phyloP scores from a whole-genome alignment of 2,113 vertebrate species.

The Oncorhynchus masou region DNA sequence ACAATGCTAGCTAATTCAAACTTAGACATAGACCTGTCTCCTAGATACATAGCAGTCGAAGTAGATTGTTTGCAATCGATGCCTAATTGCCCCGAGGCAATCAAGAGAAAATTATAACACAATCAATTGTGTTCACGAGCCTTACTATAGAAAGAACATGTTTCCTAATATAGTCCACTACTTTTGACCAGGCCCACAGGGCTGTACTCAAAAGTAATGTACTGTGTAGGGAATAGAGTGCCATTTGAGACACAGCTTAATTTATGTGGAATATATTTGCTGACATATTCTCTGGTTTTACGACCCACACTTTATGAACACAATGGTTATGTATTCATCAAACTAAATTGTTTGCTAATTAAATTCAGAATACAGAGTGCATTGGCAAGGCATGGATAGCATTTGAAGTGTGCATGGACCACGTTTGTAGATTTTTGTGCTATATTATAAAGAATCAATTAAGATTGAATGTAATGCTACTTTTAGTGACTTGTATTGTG shows the following conservation, averaged over 20 bases:
- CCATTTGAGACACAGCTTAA: too few species aligned
- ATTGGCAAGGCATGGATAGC: neutral
- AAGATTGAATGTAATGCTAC: neutral
- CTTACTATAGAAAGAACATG: constrained; percentile 33
- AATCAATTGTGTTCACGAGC: constrained; percentile 33
- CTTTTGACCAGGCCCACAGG: neutral
- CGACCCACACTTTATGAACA: neutral
- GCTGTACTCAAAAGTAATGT: too few species aligned
- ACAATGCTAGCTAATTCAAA: neutral
- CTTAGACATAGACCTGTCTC: neutral
- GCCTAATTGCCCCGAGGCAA: too few species aligned
- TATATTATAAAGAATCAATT: neutral
- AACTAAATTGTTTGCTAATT: neutral
- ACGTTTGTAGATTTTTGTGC: neutral
- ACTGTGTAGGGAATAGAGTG: too few species aligned
- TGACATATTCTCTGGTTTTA: constrained; percentile 39
- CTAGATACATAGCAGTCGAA: neutral
- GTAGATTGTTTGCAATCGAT: too few species aligned
- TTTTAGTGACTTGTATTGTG: neutral
- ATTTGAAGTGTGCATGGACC: neutral
- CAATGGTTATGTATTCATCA: neutral
- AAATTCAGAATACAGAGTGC: neutral
- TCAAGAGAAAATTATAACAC: neutral
- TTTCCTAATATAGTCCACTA: neutral
- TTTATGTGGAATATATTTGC: constrained; percentile 7